phyloP scores from a whole-genome alignment of 1,140 invertebrate species.

The Diorhabda carinulata region DNA sequence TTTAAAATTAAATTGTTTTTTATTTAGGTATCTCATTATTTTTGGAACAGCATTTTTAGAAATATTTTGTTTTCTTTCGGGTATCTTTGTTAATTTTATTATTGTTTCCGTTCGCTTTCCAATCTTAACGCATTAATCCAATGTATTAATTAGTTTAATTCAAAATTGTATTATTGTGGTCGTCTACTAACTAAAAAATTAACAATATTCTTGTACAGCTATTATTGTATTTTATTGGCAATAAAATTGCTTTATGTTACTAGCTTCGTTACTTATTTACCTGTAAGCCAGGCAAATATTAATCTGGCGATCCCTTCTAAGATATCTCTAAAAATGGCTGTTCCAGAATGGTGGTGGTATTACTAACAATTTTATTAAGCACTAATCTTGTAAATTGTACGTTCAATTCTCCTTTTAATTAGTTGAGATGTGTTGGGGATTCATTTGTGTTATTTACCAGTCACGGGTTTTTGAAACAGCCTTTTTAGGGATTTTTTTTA shows the following conservation, averaged over 20 bases:
- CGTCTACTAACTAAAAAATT: conserved; percentile 30
- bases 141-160: neutral
- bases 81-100: neutral
- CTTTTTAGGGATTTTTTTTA: conserved; percentile 19
- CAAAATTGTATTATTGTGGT: conserved; percentile 31
- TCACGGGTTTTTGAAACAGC: conserved; percentile 35
- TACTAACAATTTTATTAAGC: neutral
- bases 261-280: conserved; percentile 32
- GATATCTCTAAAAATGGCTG: conserved; percentile 47
- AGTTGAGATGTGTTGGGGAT: too few species aligned
- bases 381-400: neutral
- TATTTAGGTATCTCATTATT: conserved; percentile 15
- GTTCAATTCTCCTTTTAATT: too few species aligned
- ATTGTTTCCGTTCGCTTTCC: neutral
- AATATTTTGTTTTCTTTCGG: conserved; percentile 22
- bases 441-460: conserved; percentile 20
- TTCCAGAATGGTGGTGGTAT: conserved; percentile 43
- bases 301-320: neutral
- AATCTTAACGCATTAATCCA: neutral
- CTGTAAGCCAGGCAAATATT: conserved; percentile 6
- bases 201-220: conserved; percentile 36
- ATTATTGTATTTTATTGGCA: conserved; percentile 43
- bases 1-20: neutral
- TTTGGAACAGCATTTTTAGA: conserved; percentile 46
- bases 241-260: conserved; percentile 47